Base-by-base conservation (phyloP, 2,113 vertebrate species). In the Zapus hudsonius region DNA sequence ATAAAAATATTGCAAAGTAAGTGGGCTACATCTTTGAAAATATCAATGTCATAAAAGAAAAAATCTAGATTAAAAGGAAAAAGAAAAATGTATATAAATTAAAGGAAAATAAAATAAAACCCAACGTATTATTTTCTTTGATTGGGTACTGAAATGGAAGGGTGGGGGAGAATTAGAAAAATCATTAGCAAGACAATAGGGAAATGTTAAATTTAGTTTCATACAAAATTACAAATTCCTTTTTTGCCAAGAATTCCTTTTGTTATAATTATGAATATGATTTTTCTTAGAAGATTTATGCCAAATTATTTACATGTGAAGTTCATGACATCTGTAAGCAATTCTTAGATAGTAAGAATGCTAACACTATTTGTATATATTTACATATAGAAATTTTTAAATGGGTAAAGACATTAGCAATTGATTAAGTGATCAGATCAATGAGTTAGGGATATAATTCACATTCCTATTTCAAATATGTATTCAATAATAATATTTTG, bases 321-420 rank as follows among this genome's bases (percentile, higher is more conserved):
- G 5, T 67, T 64, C 36, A 73, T 22, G 31, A 66, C 78, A 16
- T 75, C 82, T 90, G 9, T 47, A 95, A 92, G 22, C 81, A 87
- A 93, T 70, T 93, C 33, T 76, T 91, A 91, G 82, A 85, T 70
- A 42, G 25, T 57, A 93, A 94, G 93, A 92, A 82, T 81, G 29
- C 38, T 61, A 75, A 59, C 7, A 80, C 89, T 91, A 83, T 82
- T 82, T 59, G 87, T 63, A 52, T 57, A 19, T 75, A 74, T 38
- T 86, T 85, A 86, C 66, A 92, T 72, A 75, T 1, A 89, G 17
- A 80, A 3, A 57, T 40, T 72, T 81, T 85, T 74, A 84, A 80
- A 84, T 81, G n/a, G 74, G 4, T 12, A 87, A 89, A 82, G 86
- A 82, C 52, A 59, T 88, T 82, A 93, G n/a, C 52, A 90, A 63